phyloP scores from a whole-genome alignment of 2,113 vertebrate species.

The Tetraodon nigroviridis region DNA sequence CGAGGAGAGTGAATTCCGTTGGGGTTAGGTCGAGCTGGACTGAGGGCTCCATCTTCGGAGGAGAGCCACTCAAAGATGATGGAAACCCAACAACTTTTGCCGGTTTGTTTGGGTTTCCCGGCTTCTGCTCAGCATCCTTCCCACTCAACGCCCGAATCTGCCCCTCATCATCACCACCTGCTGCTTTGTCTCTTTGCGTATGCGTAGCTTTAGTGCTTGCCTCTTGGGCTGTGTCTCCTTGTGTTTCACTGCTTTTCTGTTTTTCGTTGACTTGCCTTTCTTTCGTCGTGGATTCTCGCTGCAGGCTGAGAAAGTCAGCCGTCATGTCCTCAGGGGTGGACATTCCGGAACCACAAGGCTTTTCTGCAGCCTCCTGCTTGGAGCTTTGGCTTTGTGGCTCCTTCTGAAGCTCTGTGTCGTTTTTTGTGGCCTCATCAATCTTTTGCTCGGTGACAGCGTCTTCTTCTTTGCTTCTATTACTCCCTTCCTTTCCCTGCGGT shows the following conservation, averaged over 20 bases:
- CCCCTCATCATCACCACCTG: conserved; percentile 4
- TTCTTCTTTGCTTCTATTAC: conserved; percentile 34
- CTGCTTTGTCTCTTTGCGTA: conserved; percentile 1
- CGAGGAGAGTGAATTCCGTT: conserved; percentile 70
- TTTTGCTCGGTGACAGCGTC: conserved; percentile 9
- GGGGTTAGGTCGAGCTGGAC: conserved; percentile 78
- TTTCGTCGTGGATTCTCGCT: conserved; percentile 22
- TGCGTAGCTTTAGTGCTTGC: conserved; percentile 5
- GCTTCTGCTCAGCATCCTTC: conserved; percentile 14
- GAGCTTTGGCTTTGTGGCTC: conserved; percentile 21
- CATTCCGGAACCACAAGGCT: conserved; percentile 63
- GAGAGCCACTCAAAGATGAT: conserved; percentile 66
- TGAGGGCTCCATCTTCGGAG: conserved; percentile 72
- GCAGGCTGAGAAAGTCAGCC: conserved; percentile 59
- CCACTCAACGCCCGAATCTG: background rate
- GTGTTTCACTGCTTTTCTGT: conserved; percentile 19
- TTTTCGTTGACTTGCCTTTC: conserved; percentile 24
- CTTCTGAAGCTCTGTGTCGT: background rate
- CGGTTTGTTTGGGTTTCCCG: conserved; percentile 56
- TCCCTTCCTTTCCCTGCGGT: conserved; percentile 58
- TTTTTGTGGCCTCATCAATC: conserved; percentile 1
- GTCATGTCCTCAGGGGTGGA: conserved; percentile 75
- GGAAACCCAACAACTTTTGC: conserved; percentile 68
- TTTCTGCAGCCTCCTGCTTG: conserved; percentile 17
- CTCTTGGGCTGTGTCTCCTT: conserved; percentile 32